Percentiles rank a stretch among this genome's conserved stretches.
Conservation (phyloP, 2,888 invertebrate species). For the Azorinus chamasolen region DNA sequence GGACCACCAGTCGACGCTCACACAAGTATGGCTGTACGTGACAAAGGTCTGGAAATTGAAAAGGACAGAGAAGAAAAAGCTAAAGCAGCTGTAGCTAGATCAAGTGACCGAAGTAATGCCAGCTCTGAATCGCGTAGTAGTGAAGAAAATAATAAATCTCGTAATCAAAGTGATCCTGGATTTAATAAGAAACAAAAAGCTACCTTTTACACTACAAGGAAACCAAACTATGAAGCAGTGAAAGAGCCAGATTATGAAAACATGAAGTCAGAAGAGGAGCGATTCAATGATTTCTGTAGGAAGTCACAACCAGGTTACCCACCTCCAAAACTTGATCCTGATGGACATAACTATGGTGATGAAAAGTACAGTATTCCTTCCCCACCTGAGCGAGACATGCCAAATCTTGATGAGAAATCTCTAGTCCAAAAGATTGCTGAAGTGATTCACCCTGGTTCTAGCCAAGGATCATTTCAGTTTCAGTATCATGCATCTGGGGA, state of each 20-base stretch:
- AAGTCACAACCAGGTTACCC: conserved; percentile 81
- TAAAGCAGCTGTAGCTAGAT: conserved; percentile 86
- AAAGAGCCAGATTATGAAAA: conserved; percentile 57
- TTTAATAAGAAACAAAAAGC: conserved; percentile 71
- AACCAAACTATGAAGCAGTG: conserved; percentile 27
- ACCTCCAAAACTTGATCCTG: conserved; percentile 88
- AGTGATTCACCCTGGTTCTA: conserved; percentile 57
- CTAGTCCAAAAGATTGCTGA: conserved; percentile 68
- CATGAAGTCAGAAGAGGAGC: conserved; percentile 55
- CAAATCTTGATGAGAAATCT: conserved; percentile 68
- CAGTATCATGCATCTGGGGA: conserved; percentile 46
- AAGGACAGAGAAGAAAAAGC: conserved; percentile 39
- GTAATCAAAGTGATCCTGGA: conserved; percentile 80
- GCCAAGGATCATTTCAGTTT: conserved; percentile 20
- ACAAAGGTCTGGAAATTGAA: conserved; percentile 51
- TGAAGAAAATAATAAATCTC: conserved; percentile 68
- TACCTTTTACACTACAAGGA: conserved; percentile 57
- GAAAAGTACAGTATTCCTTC: conserved; percentile 90
- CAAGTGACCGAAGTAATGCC: conserved; percentile 88
- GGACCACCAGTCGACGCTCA: conserved; percentile 88
- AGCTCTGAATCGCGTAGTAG: conserved; percentile 69
- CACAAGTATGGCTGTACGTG: conserved; percentile 52
- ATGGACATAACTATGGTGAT: conserved; percentile 89
- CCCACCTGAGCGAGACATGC: conserved; percentile 90
- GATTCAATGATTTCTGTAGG: conserved; percentile 75